phyloP scores from a whole-genome alignment of 2,113 vertebrate genomes.

The Cephalopholis sonnerati region DNA sequence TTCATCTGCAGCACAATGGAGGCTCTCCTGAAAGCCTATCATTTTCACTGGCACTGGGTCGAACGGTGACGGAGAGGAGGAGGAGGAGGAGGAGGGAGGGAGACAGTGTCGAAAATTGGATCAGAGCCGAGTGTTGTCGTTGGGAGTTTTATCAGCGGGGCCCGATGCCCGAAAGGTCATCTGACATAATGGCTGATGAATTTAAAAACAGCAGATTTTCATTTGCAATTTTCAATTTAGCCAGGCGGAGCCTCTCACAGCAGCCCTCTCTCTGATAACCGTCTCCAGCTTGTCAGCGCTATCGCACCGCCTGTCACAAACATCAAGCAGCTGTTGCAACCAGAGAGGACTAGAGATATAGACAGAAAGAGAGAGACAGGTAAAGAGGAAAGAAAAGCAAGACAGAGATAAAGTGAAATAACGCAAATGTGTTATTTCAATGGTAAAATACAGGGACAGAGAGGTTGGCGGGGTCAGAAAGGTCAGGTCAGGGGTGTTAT shows the following conservation, averaged over 20 bases:
- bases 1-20: slow-evolving; percentile 99
- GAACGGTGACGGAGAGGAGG: slow-evolving; percentile 58
- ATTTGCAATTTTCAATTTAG: slow-evolving; percentile 84
- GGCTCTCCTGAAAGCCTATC: slow-evolving; percentile 98
- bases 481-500: slow-evolving; percentile 14
- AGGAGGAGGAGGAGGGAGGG: slow-evolving; percentile 16
- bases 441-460: slow-evolving; percentile 16
- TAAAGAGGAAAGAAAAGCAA: slow-evolving; percentile 13
- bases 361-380: slow-evolving; percentile 38
- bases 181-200: slow-evolving; percentile 81
- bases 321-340: slow-evolving; percentile 73
- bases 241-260: slow-evolving; percentile 54
- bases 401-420: slow-evolving; percentile 39
- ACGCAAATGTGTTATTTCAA: slow-evolving; percentile 15
- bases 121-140: slow-evolving; percentile 76
- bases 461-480: not conserved
- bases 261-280: slow-evolving; percentile 69
- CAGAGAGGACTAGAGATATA: slow-evolving; percentile 39
- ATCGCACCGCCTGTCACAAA: slow-evolving; percentile 75
- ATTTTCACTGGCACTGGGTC: slow-evolving; percentile 94
- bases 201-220: slow-evolving; percentile 78
- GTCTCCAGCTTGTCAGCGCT: slow-evolving; percentile 75
- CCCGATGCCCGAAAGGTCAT: slow-evolving; percentile 80
- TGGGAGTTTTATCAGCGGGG: slow-evolving; percentile 78
- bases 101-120: slow-evolving; percentile 74